Percentiles rank a stretch among this genome's conserved stretches.
These are phyloP conservation scores for Chaetodon trifascialis DNA, from an alignment of 2,113 vertebrate genomes.

Conservation along the genomic window DNA sequence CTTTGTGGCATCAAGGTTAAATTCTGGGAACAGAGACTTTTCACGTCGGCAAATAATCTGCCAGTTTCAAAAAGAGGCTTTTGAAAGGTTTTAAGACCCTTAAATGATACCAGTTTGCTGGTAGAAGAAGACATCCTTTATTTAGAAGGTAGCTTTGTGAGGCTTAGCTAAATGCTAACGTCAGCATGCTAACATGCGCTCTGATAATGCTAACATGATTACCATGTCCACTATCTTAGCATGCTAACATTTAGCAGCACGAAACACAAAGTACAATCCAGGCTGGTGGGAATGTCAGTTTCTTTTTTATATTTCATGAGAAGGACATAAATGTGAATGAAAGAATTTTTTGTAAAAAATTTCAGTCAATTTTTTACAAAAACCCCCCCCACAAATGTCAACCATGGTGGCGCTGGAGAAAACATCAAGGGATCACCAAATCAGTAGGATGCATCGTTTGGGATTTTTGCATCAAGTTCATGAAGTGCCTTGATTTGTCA, in stretches of 20 bases:
- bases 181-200: not conserved
- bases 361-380: too few species aligned
- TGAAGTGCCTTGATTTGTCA: too few species aligned
- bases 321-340: too few species aligned
- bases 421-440: too few species aligned
- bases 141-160: too few species aligned
- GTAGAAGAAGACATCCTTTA: too few species aligned
- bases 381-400: too few species aligned
- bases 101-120: not conserved
- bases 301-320: too few species aligned
- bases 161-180: not conserved
- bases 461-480: too few species aligned
- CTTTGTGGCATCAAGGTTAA: not conserved
- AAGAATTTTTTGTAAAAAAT: too few species aligned
- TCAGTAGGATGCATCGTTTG: too few species aligned
- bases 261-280: not conserved
- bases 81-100: not conserved
- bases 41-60: slow-evolving; percentile 3
- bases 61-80: not conserved
- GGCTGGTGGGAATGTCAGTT: not conserved
- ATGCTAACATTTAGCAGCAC: not conserved
- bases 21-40: slow-evolving; percentile 11
- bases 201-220: not conserved
- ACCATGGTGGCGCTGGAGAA: too few species aligned
- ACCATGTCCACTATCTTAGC: not conserved